Evolutionary conservation across 2,797 vertebrate genomes (phyloP).

Genomic region (Sylvilagus floridanus): DNA sequence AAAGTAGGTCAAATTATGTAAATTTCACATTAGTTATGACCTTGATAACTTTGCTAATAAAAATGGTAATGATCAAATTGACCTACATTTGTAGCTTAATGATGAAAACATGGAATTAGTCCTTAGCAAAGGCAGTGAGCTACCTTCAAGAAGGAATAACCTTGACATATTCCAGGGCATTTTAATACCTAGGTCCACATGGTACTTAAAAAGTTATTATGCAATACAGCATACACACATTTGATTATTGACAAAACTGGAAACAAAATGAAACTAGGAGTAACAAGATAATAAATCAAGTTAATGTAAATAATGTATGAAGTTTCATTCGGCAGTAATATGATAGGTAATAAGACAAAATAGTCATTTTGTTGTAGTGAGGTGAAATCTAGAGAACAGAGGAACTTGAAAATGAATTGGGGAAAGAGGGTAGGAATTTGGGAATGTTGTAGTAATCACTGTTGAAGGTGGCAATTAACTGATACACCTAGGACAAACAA

Average conservation of each 20-base stretch:
- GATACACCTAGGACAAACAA: neutral
- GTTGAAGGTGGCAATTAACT: neutral
- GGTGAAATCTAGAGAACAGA: neutral
- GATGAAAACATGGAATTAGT: neutral
- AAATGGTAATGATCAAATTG: neutral
- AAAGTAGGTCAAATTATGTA: neutral
- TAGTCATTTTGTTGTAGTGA: neutral
- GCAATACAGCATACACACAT: neutral
- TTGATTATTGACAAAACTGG: neutral
- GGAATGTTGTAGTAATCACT: neutral
- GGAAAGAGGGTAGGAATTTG: neutral
- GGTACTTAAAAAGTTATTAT: neutral
- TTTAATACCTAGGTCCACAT: neutral
- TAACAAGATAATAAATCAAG: neutral
- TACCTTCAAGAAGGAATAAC: neutral
- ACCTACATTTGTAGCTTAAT: constrained; percentile 11
- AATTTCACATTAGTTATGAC: constrained; percentile 29
- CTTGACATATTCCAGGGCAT: neutral
- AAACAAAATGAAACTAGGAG: neutral
- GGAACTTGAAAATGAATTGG: neutral
- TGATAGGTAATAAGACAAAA: neutral
- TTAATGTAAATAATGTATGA: neutral
- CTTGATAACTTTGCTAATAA: constrained; percentile 27
- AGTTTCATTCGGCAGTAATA: neutral
- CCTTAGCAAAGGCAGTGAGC: neutral